phyloP scores from a whole-genome alignment of 2,113 vertebrate genomes.

The Physeter macrocephalus region DNA sequence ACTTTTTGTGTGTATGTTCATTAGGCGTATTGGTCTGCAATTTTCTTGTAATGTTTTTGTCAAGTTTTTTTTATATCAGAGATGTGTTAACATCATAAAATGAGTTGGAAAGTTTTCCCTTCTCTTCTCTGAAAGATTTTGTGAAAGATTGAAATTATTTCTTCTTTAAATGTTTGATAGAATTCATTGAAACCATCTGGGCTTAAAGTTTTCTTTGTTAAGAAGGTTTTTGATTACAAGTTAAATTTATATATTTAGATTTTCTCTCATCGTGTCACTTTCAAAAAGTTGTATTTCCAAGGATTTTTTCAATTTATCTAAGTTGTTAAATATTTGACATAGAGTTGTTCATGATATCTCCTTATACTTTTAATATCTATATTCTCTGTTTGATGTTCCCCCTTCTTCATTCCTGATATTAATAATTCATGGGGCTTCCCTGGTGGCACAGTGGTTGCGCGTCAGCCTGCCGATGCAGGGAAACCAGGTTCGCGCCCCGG shows the following conservation, averaged over 20 bases:
- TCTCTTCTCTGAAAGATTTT: not conserved
- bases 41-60: not conserved
- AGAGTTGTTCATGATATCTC: not conserved
- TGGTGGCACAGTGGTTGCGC: no score
- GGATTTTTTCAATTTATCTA: not conserved
- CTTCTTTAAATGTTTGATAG: not conserved
- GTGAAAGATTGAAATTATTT: not conserved
- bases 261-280: not conserved
- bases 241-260: not conserved
- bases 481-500: no score
- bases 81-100: not conserved
- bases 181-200: not conserved
- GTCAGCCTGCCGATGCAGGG: no score
- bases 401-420: not conserved
- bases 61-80: not conserved
- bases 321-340: not conserved
- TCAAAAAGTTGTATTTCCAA: not conserved
- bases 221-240: not conserved
- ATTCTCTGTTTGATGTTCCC: not conserved
- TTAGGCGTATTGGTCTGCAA: not conserved
- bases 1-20: not conserved
- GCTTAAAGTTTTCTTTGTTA: not conserved
- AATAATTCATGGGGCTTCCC: no score
- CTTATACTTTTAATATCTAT: not conserved
- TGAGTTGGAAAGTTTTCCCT: not conserved